Evolutionary conservation across 2,113 vertebrate species (phyloP), one percentile per base, ranked within the genome.

Genomic region (Dromiciops gliroides): DNA sequence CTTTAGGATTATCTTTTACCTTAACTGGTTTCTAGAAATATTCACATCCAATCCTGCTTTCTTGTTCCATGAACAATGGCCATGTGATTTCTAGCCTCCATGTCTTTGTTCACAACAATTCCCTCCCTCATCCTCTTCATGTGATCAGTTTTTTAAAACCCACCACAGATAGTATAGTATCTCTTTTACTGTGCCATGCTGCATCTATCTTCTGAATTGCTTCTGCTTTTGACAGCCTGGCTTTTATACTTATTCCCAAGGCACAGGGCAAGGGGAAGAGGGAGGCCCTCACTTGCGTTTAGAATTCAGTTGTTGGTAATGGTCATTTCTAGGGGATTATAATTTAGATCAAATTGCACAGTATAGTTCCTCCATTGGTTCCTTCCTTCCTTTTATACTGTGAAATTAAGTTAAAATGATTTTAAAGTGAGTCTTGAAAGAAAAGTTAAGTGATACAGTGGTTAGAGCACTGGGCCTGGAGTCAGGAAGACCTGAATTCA

Each of bases 221-320:
- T 51, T 97, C 97, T 67, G 3, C 37, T 37, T 16, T 67, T 14
- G 56, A 37, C 31, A 67, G 12, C 3, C 96, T 97, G 91, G 37
- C 51, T 94, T 97, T 97, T 97, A 95, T 96, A 98, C 96, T 96
- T 92, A 95, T 97, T 95, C 95, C 94, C 48, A 50, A 28, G 24
- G 16, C 52, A 94, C 89, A 91, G 51, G 89, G 60, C 49, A 94
- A 90, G 7, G 31, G 93, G 49, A 60, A 37, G 28, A 60, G 28
- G 56, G 28, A 60, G 28, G 1, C 28, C 37, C 10, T 60, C 28
- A 11, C 56, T 60, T 60, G 56, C 31, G 56, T 31, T 60, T 56
- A 28, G 53, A 26, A 8, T 56, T 56, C 14, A 60, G 56, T 60
- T 60, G 7, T 9, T 60, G 56, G 28, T 60, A 31, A 60, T 31